phyloP scores from a whole-genome alignment of 2,888 invertebrate species.

The Zaprionus bogoriensis region DNA sequence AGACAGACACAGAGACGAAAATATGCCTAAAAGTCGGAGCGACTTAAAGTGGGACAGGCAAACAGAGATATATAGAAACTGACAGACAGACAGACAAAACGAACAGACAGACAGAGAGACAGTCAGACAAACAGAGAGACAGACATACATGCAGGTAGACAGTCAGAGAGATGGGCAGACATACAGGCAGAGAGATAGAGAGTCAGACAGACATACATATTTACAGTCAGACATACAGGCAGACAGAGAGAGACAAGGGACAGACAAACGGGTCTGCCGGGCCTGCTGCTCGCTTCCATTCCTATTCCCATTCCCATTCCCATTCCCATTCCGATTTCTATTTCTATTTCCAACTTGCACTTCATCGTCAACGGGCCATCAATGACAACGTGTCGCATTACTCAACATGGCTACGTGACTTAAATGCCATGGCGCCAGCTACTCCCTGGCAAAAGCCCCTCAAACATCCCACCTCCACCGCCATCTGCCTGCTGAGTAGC shows the following conservation, averaged over 20 bases:
- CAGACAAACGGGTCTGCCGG: too few species aligned
- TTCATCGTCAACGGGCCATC: constrained; percentile 77
- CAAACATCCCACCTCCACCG: neutral
- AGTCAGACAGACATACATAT: neutral
- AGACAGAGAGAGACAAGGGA: too few species aligned
- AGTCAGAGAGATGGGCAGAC: neutral
- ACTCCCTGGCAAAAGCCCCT: too few species aligned
- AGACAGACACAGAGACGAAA: too few species aligned
- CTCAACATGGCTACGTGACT: constrained; percentile 77
- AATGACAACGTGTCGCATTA: constrained; percentile 78
- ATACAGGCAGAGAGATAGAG: neutral
- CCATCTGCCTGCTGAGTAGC: neutral
- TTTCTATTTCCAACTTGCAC: constrained; percentile 72
- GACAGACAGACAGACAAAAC: neutral
- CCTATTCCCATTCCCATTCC: constrained; percentile 54
- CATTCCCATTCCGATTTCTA: constrained; percentile 37
- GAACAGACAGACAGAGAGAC: neutral
- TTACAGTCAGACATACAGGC: neutral
- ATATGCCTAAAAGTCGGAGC: too few species aligned
- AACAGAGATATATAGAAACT: neutral
- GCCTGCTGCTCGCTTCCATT: constrained; percentile 43
- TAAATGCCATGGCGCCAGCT: constrained; percentile 61
- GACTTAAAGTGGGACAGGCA: neutral
- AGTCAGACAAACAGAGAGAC: neutral
- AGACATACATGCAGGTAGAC: too few species aligned